Evolutionary conservation across 1,140 invertebrate species (phyloP), one percentile per base, ranked within the genome.

Genomic region (Eurosta solidaginis): DNA sequence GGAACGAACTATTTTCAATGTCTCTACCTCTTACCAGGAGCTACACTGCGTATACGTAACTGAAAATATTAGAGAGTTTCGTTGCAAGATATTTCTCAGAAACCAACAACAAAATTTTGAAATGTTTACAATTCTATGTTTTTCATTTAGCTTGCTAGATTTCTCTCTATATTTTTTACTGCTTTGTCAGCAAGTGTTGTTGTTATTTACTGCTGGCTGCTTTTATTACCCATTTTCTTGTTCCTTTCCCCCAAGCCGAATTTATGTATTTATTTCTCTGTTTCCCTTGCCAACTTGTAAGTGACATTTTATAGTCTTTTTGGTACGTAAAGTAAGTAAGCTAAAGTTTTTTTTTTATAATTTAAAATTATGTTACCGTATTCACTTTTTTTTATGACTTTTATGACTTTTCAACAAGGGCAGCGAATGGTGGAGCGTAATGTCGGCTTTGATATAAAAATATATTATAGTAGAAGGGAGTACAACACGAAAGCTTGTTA

Each of bases 191-290:
- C 12, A 40, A 40, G 20, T 68, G 59, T 68, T n/a, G n/a, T n/a
- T 68, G 59, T 68, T 68, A 68, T 40, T 68, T 36, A 40, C 59
- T 68, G n/a, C 59, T 12, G n/a, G 33, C 33, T 68, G 59, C 59
- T 40, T 40, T 68, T 68, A 68, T 68, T 36, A 29, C 5, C 59
- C 3, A n/a, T 59, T 59, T 0, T 3, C n/a, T 59, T 20, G 54
- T 29, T 1, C 54, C 2, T 6, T 29, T 20, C 22, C 1, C 27
- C 29, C 25, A 7, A 10, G 50, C 10, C 20, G 33, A n/a, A 40
- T 68, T 68, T 42, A 68, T 68, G 59, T 20, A 29, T 42, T 40
- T 68, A 7, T 68, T 68, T 68, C 40, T 20, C 10, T 9, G 17
- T 33, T 36, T 68, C 33, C 40, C 59, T 17, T 68, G 59, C 40